These are phyloP conservation scores for Anoplopoma fimbria DNA, from an alignment of 2,113 vertebrate genomes.

Conservation along the genomic window DNA sequence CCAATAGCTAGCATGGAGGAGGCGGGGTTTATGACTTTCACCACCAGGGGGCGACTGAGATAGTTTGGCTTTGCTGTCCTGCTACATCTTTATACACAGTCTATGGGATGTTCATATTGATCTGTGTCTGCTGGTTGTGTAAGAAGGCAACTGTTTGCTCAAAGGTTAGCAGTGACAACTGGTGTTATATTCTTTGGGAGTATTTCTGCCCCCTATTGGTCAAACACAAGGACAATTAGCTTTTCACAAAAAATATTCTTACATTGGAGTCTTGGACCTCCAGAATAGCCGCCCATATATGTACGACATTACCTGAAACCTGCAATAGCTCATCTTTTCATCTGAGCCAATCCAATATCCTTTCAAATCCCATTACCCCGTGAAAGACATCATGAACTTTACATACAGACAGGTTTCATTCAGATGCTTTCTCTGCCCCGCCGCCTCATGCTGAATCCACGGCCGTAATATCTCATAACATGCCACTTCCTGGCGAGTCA, in stretches of 20 bases:
- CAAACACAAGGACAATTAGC: not conserved
- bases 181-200: not conserved
- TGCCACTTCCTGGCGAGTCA: slow-evolving; percentile 66
- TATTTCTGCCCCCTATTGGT: not conserved
- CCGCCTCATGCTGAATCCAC: slow-evolving; percentile 25
- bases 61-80: too few relatives aligned
- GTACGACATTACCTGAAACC: slow-evolving; percentile 16
- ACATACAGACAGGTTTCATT: slow-evolving; percentile 69
- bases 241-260: not conserved
- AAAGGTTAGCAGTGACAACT: not conserved
- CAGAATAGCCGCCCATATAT: not conserved
- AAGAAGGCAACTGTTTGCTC: not conserved
- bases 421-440: slow-evolving; percentile 36
- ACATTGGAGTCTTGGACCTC: not conserved
- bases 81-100: too few relatives aligned
- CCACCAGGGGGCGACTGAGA: too few relatives aligned
- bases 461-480: slow-evolving; percentile 52
- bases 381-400: slow-evolving; percentile 64
- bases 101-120: not conserved
- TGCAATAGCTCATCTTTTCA: slow-evolving; percentile 39
- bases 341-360: slow-evolving; percentile 51
- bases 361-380: slow-evolving; percentile 53
- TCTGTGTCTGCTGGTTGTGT: not conserved
- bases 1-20: too few relatives aligned
- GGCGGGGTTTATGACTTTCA: too few relatives aligned